phyloP scores from a whole-genome alignment of 2,888 invertebrate genomes.

The Phyllotreta cruciferae region DNA sequence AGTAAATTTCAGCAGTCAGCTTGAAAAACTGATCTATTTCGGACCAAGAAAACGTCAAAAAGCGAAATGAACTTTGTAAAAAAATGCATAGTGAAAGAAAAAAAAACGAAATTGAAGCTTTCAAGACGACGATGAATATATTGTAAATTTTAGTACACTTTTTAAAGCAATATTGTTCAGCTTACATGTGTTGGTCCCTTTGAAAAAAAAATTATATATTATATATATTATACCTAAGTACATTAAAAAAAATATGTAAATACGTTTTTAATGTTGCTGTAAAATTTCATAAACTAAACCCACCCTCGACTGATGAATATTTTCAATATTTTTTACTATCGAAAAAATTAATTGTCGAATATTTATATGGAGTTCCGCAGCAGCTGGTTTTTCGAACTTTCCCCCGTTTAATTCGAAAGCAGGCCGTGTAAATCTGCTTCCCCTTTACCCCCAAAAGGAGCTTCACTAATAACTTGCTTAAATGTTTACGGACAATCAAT shows the following conservation, averaged over 20 bases:
- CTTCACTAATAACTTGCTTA: slow-evolving; percentile 39
- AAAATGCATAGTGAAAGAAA: too few relatives aligned
- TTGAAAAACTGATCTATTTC: slow-evolving; percentile 51
- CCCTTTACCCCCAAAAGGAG: slow-evolving; percentile 24
- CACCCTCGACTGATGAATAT: background rate
- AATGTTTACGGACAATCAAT: slow-evolving; percentile 49
- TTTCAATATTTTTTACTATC: background rate
- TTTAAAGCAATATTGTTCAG: slow-evolving; percentile 60
- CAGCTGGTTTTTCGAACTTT: too few relatives aligned
- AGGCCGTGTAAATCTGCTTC: slow-evolving; percentile 27
- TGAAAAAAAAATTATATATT: slow-evolving; percentile 48
- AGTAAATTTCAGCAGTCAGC: slow-evolving; percentile 53
- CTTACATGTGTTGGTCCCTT: slow-evolving; percentile 58
- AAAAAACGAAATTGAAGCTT: slow-evolving; percentile 34
- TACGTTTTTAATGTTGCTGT: slow-evolving; percentile 16
- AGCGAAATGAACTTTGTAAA: slow-evolving; percentile 52
- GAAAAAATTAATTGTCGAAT: background rate
- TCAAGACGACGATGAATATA: slow-evolving; percentile 37
- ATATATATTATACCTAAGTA: slow-evolving; percentile 33
- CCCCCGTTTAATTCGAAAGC: slow-evolving; percentile 12
- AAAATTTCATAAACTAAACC: slow-evolving; percentile 9
- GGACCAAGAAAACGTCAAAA: slow-evolving; percentile 54
- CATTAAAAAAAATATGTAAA: slow-evolving; percentile 20
- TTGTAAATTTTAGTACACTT: slow-evolving; percentile 56
- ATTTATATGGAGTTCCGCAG: too few relatives aligned